A percentile compares a stretch with the other conserved stretches of the same genome.
phyloP scores from a whole-genome alignment of 2,113 vertebrate species.

The Elaphurus davidianus region DNA sequence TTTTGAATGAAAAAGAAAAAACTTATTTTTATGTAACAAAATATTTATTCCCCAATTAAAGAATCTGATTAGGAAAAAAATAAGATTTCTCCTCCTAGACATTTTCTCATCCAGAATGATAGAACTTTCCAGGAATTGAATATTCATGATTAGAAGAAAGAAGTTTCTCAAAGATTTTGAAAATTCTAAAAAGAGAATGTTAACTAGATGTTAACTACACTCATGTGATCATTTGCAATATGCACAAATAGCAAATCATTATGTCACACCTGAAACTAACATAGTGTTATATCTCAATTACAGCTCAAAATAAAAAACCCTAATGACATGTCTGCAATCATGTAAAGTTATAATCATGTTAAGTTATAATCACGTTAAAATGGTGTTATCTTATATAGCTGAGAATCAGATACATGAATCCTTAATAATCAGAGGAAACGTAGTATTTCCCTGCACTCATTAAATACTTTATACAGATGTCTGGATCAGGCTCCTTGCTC shows the following conservation, averaged over 20 bases:
- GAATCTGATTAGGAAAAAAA: background rate
- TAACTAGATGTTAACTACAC: background rate
- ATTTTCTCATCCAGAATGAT: background rate
- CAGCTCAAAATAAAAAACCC: background rate
- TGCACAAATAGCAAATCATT: background rate
- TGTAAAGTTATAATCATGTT: background rate
- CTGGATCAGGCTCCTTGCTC: background rate
- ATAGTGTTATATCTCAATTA: background rate
- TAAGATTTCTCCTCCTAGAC: background rate
- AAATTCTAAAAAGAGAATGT: background rate
- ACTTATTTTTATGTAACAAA: background rate
- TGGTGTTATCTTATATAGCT: background rate
- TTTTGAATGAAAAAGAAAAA: background rate
- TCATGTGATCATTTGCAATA: background rate
- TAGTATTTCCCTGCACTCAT: background rate
- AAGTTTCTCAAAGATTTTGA: background rate
- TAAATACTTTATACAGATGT: background rate
- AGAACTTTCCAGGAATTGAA: background rate
- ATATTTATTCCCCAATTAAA: background rate
- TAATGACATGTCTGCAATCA: background rate
- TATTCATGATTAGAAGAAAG: background rate
- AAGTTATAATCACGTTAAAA: background rate
- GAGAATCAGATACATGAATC: background rate
- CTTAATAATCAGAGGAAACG: background rate
- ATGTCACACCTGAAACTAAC: background rate